Conservation (phyloP, 2,113 vertebrate species). For the Dendropsophus ebraccatus region DNA sequence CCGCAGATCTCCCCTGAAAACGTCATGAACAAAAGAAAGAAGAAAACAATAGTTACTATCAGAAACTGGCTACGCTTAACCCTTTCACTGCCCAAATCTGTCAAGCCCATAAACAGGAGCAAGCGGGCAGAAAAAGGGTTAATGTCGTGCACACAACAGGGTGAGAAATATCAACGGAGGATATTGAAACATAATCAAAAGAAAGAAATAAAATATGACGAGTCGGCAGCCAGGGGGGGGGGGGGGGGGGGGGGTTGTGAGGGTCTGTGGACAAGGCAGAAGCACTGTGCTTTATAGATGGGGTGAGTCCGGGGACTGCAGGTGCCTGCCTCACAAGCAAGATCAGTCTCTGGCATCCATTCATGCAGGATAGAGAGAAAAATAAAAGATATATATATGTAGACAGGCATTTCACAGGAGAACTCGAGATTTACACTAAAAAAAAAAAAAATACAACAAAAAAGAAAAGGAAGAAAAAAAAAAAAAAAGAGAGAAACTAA, state of each 20-base stretch:
- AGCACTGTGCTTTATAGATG: constrained; percentile 78
- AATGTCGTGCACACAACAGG: background rate
- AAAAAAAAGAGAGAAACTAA: constrained; percentile 49
- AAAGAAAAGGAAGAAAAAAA: constrained; percentile 65
- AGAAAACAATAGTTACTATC: background rate
- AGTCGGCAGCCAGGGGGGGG: constrained; percentile 81
- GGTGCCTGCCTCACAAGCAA: constrained; percentile 89
- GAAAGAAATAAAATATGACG: constrained; percentile 47
- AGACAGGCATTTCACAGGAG: constrained; percentile 98
- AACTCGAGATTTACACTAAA: constrained; percentile 75
- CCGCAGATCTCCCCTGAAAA: constrained; percentile 93
- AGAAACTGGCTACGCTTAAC: background rate
- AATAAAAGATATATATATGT: constrained; percentile 64
- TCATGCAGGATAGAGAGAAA: constrained; percentile 92
- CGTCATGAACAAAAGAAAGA: background rate
- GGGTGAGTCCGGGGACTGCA: constrained; percentile 80
- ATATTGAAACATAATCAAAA: constrained; percentile 56
- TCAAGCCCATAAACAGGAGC: background rate
- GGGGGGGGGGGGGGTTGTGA: constrained; percentile 71
- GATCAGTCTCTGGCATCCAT: constrained; percentile 92
- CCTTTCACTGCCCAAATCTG: background rate
- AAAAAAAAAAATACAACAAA: constrained; percentile 42
- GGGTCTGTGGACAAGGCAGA: constrained; percentile 88
- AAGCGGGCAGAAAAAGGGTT: background rate
- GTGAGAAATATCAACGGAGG: constrained; percentile 8